Evolutionary conservation across 2,797 vertebrate species (phyloP), one percentile per base, ranked within the genome.

Genomic region (Chanos chanos): DNA sequence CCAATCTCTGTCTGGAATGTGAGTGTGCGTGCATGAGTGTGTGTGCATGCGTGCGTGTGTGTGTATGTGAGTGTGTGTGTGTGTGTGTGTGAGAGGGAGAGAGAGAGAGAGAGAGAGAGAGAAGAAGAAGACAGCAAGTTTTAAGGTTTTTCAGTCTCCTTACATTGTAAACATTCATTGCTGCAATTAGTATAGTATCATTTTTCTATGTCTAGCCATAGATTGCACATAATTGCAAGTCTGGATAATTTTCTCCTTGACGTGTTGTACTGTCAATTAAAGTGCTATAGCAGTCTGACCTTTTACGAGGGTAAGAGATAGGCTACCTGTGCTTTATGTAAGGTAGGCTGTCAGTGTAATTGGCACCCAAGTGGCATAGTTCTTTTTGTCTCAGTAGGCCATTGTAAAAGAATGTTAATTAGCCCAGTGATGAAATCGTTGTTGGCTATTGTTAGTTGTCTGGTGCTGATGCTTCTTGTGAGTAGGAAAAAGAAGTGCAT

Each of bases 391-490:
- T 58, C 81, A 80, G 73, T 63, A 53, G 81, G 78, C 69, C 64
- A 50, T 73, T 57, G 68, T 77, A 69, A 71, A 85, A 84, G 82
- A 87, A 85, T 86, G 79, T 85, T 83, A 82, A 86, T 86, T 84
- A 84, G 80, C 75, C 72, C 49, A 72, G 75, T 76, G 79, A 78
- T 79, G 71, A 82, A 77, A 76, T 75, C 70, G 78, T 72, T 73
- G 75, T 76, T 76, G 65, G 61, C 64, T 59, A 71, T 82, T 80
- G 76, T 80, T 59, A 58, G 66, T 50, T 64, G 59, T 61, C 66
- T 74, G 70, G 76, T 59, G 79, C 72, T 72, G 78, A 80, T 80
- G 77, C 71, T 58, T 76, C 75, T n/a, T n/a, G n/a, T n/a, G n/a
- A n/a, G n/a, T n/a, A n/a, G n/a, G n/a, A n/a, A n/a, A n/a, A n/a